Percentiles rank a stretch among this genome's conserved stretches.
Conservation (phyloP, 2,797 vertebrate species). For the Astyanax mexicanus region DNA sequence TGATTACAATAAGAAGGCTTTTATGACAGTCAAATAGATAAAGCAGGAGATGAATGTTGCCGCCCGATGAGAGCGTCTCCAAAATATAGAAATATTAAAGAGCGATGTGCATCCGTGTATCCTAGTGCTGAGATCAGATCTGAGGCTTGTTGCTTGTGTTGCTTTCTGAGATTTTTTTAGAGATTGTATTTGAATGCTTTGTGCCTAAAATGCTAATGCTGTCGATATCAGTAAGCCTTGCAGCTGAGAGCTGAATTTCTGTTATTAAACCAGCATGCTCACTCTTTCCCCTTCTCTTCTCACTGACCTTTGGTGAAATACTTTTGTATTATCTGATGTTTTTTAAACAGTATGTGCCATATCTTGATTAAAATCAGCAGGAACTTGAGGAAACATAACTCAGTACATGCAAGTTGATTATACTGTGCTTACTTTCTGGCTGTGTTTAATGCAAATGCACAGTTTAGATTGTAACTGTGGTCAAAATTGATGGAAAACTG, state of each 20-base stretch:
- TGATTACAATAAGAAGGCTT: conserved; percentile 37
- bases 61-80: conserved; percentile 2
- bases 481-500: not conserved
- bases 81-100: conserved; percentile 13
- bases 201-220: conserved; percentile 46
- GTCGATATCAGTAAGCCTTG: conserved; percentile 45
- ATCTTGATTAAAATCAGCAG: conserved; percentile 41
- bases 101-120: conserved; percentile 19
- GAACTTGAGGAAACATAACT: not conserved
- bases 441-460: not conserved
- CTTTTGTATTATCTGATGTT: conserved; percentile 49
- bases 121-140: not conserved
- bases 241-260: conserved; percentile 44
- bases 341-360: conserved; percentile 11
- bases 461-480: not conserved
- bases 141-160: conserved; percentile 32
- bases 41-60: conserved; percentile 12
- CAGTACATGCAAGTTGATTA: conserved; percentile 12
- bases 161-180: conserved; percentile 9
- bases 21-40: conserved; percentile 31
- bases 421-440: no score
- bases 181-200: conserved; percentile 45
- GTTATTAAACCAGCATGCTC: conserved; percentile 56
- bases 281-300: conserved; percentile 35
- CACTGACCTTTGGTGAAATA: conserved; percentile 46